Evolutionary conservation across 2,797 vertebrate species (phyloP), one percentile per base, ranked within the genome.

Genomic region (Etheostoma nigrum): DNA sequence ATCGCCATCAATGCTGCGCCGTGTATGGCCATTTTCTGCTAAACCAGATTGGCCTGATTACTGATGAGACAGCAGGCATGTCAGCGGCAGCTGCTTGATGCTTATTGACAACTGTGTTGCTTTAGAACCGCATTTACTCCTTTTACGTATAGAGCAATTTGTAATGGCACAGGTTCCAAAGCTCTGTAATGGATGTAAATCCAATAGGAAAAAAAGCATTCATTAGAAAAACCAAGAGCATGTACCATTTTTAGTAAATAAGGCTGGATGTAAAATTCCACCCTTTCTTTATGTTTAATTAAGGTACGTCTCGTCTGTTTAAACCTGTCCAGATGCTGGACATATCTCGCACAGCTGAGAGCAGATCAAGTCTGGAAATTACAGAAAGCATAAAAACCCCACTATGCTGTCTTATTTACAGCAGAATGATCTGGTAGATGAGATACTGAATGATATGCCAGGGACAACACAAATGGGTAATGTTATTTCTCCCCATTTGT

Each of bases 31-130:
- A 90, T 93, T 92, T 94, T 91, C 90, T 88, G 88, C 85, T 92
- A 88, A 94, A 94, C 93, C 90, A 94, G 93, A 93, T 94, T 94
- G 93, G 94, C 91, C 91, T 92, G 92, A 86, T 92, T 89, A 88
- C 88, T 89, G 92, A 95, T 91, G 87, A 93, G 91, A 90, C 86
- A 89, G 88, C 78, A 86, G 78, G 78, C 81, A 80, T 70, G 78
- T 89, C 88, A 86, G 83, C 52, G 74, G 73, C 70, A 72, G 78
- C 86, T 83, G 87, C 83, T 89, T 94, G 91, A 94, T 92, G 85
- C 84, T 91, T 91, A 89, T 91, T 93, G 92, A 94, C 87, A 92
- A 88, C 74, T 89, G 88, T 87, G 85, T 90, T 88, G 82, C 89
- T 87, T 89, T 76, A 90, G 89, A 93, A 89, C 77, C 86, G 84